Base-by-base conservation (phyloP, 2,888 invertebrate genomes). In the Drosophila picticornis region DNA sequence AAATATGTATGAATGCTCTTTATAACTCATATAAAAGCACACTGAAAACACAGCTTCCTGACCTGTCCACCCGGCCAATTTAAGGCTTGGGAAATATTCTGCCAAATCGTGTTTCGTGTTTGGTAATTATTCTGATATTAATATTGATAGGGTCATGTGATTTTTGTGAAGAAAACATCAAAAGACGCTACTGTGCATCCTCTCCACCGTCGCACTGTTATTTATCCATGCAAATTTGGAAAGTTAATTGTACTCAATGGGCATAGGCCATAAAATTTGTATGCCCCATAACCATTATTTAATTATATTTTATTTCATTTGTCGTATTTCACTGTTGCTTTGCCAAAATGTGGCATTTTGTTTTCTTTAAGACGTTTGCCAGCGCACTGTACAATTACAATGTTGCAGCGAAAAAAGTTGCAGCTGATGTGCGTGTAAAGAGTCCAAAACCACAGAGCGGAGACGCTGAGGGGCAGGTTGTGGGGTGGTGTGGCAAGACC, bases 381-480 rank as follows among this genome's bases (percentile, higher is more conserved):
- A 36, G 38, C 46, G 25, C 36, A 4, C 19, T 25, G 9, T 13
- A 57, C 56, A 38, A 38, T 13, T 64, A 60, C 56, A 64, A 36
- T 58, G 53, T 52, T 43, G 65, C 40, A 53, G 55, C 50, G 27
- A 40, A n/a, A 51, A 76, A 79, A 75, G 58, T 65, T 79, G 10
- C 38, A 63, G 77, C 32, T 76, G 63, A 69, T 80, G 79, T 79
- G 80, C 62, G 66, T 56, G 72, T 43, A 38, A 70, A 62, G 56
- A 32, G 76, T 57, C 22, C 34, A 19, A 16, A 10, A 10, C 19
- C 16, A 19, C 27, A 25, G 57, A 32, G 31, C 1, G 2, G 19
- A 6, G 16, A 34, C 10, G 36, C 16, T 38, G 6, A 0, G 2
- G 3, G 29, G n/a, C 4, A 13, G 11, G 19, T n/a, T 10, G 19